Conservation (phyloP, 2,888 invertebrate species). For the Argyresthia albistria region DNA sequence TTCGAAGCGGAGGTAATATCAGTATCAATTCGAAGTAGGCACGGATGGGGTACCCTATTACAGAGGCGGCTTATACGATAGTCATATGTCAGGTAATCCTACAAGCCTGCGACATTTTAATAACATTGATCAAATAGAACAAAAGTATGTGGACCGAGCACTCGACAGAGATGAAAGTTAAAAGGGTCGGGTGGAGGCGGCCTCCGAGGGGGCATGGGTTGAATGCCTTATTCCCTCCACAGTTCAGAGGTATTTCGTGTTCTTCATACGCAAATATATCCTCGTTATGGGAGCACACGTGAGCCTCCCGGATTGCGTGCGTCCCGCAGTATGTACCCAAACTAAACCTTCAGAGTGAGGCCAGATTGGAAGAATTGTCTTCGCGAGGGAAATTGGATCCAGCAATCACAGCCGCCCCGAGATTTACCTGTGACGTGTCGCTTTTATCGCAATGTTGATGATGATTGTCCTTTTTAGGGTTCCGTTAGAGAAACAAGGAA, state of each 20-base stretch:
- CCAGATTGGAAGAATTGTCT: conserved; percentile 49
- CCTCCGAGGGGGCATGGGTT: conserved; percentile 47
- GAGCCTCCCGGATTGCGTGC: conserved; percentile 62
- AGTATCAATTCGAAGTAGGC: too few relatives aligned
- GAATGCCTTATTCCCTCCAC: conserved; percentile 72
- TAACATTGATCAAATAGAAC: conserved; percentile 74
- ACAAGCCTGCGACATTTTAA: conserved; percentile 68
- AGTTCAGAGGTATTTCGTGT: conserved; percentile 73
- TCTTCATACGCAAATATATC: conserved; percentile 74
- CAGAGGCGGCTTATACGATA: conserved; percentile 42
- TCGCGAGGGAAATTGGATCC: conserved; percentile 51
- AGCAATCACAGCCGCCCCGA: conserved; percentile 33
- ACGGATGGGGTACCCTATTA: conserved; percentile 6
- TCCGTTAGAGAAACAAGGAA: too few relatives aligned
- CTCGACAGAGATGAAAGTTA: conserved; percentile 73
- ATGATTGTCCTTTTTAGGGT: neutral
- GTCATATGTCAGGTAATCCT: conserved; percentile 63
- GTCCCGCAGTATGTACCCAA: conserved; percentile 21
- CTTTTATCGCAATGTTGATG: too few relatives aligned
- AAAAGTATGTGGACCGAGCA: conserved; percentile 73
- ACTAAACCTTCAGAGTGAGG: conserved; percentile 4
- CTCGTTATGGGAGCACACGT: conserved; percentile 69
- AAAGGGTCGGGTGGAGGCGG: conserved; percentile 62
- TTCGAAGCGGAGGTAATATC: too few relatives aligned
- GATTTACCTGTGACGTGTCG: neutral